Base-by-base conservation (phyloP, 1,140 invertebrate species). In the Mylabris phalerata region DNA sequence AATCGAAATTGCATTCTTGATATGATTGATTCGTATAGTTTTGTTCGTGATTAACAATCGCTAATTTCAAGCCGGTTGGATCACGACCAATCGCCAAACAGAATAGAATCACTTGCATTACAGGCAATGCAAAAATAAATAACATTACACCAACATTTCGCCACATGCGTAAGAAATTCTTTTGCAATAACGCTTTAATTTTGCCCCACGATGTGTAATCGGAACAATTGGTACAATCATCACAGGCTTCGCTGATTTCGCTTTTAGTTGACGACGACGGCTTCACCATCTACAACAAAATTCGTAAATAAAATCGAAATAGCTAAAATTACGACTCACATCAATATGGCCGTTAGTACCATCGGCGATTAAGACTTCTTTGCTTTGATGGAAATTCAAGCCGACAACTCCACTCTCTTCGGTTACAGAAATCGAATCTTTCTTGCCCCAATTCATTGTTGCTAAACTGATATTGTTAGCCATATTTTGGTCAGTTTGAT, bases 31-130 rank as follows among this genome's bases (percentile, higher is more conserved):
- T 80, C 62, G 79, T 82, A 32, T 74, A 77, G 55, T 80, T 79
- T 63, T 86, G 75, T 75, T 95, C 92, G 57, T 89, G 76, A 76
- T 95, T 95, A 39, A 95, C 88, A 46, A 96, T 82, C 0, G 87
- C 93, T 48, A 98, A 73, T 58, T 84, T 84, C 2, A 98, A 78
- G 13, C 88, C 86, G 41, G 83, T 81, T 0, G 95, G 94, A 70
- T 95, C 90, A 61, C 89, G 86, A 10, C 95, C 95, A 61, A 98
- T 95, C 24, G 94, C 92, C 47, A 95, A 71, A 75, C 95, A 98
- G 78, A 98, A 98, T 4, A 98, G 78, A 26, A 95, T 82, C 59
- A 96, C 94, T 81, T 98, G 93, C 51, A 92, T 85, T 1, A 93
- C 85, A 0, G 95, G 95, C 47, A 98, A 77, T 26, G 90, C 87